Conservation (phyloP, 1,140 invertebrate species). For the Panonychus citri region DNA sequence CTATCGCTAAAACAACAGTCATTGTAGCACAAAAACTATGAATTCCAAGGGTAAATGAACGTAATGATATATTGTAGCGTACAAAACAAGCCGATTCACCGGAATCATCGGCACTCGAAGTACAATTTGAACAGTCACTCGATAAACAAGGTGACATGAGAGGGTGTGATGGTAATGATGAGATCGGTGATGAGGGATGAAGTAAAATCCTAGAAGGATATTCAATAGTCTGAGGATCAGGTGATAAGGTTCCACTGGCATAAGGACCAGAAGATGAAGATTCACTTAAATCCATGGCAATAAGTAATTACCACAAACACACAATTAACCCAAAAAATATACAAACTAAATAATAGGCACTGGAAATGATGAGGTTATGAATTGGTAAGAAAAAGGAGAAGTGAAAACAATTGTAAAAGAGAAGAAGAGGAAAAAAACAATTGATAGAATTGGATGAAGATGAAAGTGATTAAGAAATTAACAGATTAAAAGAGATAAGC, state of each 20-base stretch:
- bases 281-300: no score
- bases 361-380: background rate
- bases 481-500: no score
- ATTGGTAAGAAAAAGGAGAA: background rate
- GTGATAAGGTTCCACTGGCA: background rate
- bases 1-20: conserved; percentile 38
- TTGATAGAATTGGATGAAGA: no score
- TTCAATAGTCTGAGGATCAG: background rate
- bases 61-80: conserved; percentile 30
- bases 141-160: conserved; percentile 19
- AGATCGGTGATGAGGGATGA: background rate
- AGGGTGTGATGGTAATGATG: no score
- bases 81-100: conserved; percentile 26
- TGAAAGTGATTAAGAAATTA: no score
- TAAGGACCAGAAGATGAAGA: no score
- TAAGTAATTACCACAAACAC: no score
- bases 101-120: conserved; percentile 27
- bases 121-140: conserved; percentile 32
- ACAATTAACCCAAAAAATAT: no score
- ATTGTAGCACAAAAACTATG: conserved; percentile 45
- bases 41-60: conserved; percentile 38
- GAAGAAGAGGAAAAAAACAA: no score
- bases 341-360: background rate
- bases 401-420: no score
- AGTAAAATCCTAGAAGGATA: background rate